These are phyloP conservation scores for Clusia tigrina DNA, from an alignment of 2,888 invertebrate species.

Conservation along the genomic window DNA sequence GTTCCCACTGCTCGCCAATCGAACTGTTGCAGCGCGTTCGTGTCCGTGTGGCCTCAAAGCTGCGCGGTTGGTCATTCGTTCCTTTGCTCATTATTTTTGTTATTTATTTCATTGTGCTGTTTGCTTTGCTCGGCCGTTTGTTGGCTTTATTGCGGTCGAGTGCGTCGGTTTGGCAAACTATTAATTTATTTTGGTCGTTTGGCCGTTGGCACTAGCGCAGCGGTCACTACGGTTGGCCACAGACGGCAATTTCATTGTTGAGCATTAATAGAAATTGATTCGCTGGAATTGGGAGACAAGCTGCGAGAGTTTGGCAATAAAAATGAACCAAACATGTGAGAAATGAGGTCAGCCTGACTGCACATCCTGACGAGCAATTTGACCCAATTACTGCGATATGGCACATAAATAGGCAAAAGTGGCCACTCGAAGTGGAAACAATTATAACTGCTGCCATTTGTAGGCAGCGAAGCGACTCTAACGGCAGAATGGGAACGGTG, in stretches of 20 bases:
- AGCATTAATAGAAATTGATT: background rate
- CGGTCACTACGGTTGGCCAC: background rate
- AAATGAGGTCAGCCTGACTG: background rate
- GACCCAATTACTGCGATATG: too few relatives aligned
- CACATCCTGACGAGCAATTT: background rate
- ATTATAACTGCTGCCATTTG: background rate
- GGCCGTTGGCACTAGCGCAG: background rate
- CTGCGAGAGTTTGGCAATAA: background rate
- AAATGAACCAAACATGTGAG: background rate
- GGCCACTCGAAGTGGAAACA: too few relatives aligned
- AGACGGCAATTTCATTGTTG: background rate
- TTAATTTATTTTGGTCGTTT: constrained; percentile 24
- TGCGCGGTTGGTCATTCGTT: too few relatives aligned
- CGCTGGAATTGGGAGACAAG: background rate
- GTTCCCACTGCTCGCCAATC: background rate
- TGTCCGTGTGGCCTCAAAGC: too few relatives aligned
- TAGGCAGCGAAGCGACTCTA: too few relatives aligned
- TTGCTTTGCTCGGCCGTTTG: constrained; percentile 18
- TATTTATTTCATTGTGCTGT: background rate
- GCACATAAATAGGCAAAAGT: too few relatives aligned
- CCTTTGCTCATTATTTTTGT: too few relatives aligned
- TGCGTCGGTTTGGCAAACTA: constrained; percentile 19
- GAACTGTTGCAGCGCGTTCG: background rate
- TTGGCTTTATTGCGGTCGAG: constrained; percentile 40
- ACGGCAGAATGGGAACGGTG: too few relatives aligned